Evolutionary conservation across 2,888 invertebrate species (phyloP).

Genomic region (Metalampra italica): DNA sequence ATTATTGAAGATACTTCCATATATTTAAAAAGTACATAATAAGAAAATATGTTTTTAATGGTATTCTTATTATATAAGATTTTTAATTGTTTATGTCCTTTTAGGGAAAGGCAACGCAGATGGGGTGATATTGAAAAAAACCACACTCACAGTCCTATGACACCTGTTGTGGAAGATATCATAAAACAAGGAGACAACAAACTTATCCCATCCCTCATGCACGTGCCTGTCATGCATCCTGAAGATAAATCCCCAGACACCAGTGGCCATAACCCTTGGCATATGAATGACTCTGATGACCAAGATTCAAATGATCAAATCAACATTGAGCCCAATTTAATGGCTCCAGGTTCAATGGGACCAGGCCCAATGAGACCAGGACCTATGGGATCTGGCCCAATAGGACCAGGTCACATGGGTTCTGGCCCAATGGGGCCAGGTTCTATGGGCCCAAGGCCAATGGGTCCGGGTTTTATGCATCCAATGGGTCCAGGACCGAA

Average conservation of each 20-base stretch:
- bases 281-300: slow-evolving; percentile 31
- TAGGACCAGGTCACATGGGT: slow-evolving; percentile 28
- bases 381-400: slow-evolving; percentile 17
- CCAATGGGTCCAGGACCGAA: slow-evolving; percentile 15
- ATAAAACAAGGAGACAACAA: slow-evolving; percentile 37
- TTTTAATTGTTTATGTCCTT: neutral
- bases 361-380: slow-evolving; percentile 20
- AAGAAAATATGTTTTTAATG: neutral
- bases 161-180: slow-evolving; percentile 48
- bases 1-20: too few relatives aligned
- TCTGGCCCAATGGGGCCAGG: slow-evolving; percentile 25
- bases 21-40: too few relatives aligned
- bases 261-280: slow-evolving; percentile 42
- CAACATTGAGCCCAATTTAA: slow-evolving; percentile 9
- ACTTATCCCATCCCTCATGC: slow-evolving; percentile 58
- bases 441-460: slow-evolving; percentile 20
- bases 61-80: neutral
- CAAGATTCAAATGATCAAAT: slow-evolving; percentile 29
- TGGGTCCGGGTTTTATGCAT: slow-evolving; percentile 20
- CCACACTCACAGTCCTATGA: slow-evolving; percentile 46
- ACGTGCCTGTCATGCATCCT: slow-evolving; percentile 52
- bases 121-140: slow-evolving; percentile 57
- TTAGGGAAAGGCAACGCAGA: slow-evolving; percentile 52
- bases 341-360: slow-evolving; percentile 16
- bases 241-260: slow-evolving; percentile 42